Conservation (phyloP, 2,113 vertebrate genomes). For the Ploceus nigricollis region DNA sequence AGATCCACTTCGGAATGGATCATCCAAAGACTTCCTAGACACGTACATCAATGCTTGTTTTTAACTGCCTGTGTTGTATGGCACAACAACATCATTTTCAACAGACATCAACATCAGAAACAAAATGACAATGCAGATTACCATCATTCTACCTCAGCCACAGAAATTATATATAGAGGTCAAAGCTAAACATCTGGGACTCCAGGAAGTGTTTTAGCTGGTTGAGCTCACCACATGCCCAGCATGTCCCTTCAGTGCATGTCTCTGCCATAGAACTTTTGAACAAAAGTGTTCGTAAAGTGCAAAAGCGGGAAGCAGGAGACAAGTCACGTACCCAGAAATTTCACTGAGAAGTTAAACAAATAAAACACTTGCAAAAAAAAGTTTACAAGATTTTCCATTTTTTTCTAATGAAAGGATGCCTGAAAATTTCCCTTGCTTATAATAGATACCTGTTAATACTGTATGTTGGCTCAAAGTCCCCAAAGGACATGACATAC, state of each 20-base stretch:
- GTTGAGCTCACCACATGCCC: background rate
- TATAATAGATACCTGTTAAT: background rate
- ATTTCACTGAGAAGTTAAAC: background rate
- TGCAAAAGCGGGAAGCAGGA: background rate
- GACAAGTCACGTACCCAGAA: background rate
- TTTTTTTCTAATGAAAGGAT: background rate
- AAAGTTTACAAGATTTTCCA: background rate
- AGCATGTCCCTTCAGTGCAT: background rate
- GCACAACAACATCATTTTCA: background rate
- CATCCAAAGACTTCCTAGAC: background rate
- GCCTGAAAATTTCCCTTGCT: background rate
- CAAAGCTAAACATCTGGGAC: background rate
- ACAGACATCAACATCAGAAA: background rate
- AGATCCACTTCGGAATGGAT: background rate
- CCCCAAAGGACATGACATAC: background rate
- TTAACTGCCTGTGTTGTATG: background rate
- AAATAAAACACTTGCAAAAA: background rate
- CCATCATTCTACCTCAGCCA: background rate
- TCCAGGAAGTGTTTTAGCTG: background rate
- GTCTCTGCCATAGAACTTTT: background rate
- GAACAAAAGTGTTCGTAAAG: background rate
- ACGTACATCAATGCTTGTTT: background rate
- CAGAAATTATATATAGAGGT: background rate
- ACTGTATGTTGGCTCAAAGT: background rate
- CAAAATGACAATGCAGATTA: background rate